Evolutionary conservation across 1,140 invertebrate species (phyloP).

Genomic region (Drosophila repletoides): DNA sequence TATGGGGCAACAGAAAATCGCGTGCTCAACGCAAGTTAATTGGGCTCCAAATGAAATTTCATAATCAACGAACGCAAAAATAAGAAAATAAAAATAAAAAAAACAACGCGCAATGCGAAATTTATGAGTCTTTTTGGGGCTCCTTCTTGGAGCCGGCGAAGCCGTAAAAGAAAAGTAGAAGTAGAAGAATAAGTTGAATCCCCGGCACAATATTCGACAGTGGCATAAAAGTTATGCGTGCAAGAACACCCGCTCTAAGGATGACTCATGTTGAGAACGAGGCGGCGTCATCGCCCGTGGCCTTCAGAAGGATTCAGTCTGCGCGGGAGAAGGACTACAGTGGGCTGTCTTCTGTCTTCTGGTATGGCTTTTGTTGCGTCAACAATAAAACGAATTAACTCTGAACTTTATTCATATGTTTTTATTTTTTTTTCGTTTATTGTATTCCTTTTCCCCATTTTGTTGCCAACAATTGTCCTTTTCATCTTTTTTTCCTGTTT

Average conservation of each 20-base stretch:
- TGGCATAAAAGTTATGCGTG: conserved; percentile 41
- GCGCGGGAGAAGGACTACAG: not conserved
- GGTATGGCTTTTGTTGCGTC: conserved; percentile 24
- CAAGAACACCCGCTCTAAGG: not conserved
- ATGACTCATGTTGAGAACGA: conserved; percentile 65
- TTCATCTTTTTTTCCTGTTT: not conserved
- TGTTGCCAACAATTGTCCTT: conserved; percentile 42
- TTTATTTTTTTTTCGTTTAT: not conserved
- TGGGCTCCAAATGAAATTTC: conserved; percentile 68
- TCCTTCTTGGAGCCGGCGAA: conserved; percentile 32
- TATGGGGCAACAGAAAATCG: conserved; percentile 60
- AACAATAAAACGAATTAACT: conserved; percentile 54
- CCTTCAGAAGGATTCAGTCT: conserved; percentile 54
- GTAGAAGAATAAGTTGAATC: not conserved
- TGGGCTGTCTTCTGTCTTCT: conserved; percentile 5
- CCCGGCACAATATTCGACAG: conserved; percentile 16
- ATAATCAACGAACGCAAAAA: conserved; percentile 57
- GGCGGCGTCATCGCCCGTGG: too few species aligned
- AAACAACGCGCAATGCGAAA: conserved; percentile 43
- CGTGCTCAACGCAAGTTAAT: conserved; percentile 64
- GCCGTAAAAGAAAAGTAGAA: conserved; percentile 30
- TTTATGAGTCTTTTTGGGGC: conserved; percentile 54
- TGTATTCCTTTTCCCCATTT: conserved; percentile 20
- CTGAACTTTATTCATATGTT: conserved; percentile 45
- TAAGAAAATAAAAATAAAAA: conserved; percentile 1